Base-by-base conservation (phyloP, 2,113 vertebrate genomes). In the Aldabrachelys gigantea region DNA sequence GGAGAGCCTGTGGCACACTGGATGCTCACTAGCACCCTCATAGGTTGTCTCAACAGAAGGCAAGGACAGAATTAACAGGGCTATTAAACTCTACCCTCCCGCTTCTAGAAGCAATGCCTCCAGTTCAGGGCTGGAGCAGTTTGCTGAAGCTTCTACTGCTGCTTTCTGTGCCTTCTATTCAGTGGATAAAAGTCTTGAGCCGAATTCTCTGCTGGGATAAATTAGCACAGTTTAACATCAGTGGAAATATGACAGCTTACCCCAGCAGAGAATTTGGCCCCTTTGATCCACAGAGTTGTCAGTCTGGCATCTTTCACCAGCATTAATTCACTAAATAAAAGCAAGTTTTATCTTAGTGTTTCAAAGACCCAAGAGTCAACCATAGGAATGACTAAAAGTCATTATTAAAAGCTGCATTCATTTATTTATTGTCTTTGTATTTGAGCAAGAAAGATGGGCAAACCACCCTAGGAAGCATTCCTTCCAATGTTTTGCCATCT, bases 91-190 rank as follows among this genome's bases (percentile, higher is more conserved):
- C 11, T 82, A 24, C 27, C 1, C 80, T 84, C 69, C 35, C n/a
- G 0, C 16, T 80, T 14, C 21, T 16, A 38, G 19, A 75, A 41
- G 21, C 38, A 75, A 11, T n/a, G 69, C 69, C 21, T 75, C n/a
- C 21, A 75, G 35, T 22, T 87, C 88, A 85, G 57, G 5, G 10
- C 5, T 75, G 69, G 69, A 9, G 19, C 69, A 75, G 38, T 22
- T 10, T 75, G 21, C 1, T 21, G 38, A 75, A 38, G 19, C 69
- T 41, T 10, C 11, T 75, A 41, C 22, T 75, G n/a, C 22, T 41
- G 38, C n/a, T 41, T 8, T 44, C 2, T 41, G 10, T 1, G 1
- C 1, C 80, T 31, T 16, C 1, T 38, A 22, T 2, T 65, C 0
- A 0, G 0, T 9, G 11, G 14, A 41, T 79, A 56, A 44, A 22